Evolutionary conservation across 2,888 invertebrate species (phyloP).

Genomic region (Limnephilus marmoratus): DNA sequence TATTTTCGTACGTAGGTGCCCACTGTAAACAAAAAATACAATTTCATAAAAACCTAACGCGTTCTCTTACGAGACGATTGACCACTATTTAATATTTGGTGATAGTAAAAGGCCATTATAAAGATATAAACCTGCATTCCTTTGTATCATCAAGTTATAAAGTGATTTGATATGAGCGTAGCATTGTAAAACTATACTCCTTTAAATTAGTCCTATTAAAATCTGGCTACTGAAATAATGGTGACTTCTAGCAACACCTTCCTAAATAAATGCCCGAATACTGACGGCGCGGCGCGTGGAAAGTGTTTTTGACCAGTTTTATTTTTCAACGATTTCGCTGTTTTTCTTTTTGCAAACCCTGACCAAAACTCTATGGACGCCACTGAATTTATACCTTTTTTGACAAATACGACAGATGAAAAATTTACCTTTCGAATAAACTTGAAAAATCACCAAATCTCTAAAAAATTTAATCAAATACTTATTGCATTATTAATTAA

Average conservation of each 20-base stretch:
- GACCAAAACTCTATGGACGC: too few species aligned
- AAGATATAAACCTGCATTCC: slow-evolving; percentile 21
- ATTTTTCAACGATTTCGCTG: too few species aligned
- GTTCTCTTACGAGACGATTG: not conserved
- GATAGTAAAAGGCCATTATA: not conserved
- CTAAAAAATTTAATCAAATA: too few species aligned
- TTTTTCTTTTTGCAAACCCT: too few species aligned
- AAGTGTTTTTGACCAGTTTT: too few species aligned
- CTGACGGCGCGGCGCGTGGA: not conserved
- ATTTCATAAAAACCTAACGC: not conserved
- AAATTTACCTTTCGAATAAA: too few species aligned
- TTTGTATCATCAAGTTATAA: slow-evolving; percentile 37
- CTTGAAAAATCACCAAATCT: too few species aligned
- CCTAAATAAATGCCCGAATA: not conserved
- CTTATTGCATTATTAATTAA: too few species aligned
- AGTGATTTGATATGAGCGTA: not conserved
- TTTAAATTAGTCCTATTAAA: slow-evolving; percentile 39
- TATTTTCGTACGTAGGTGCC: too few species aligned
- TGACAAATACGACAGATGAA: too few species aligned
- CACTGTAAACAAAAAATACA: too few species aligned
- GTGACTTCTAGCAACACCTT: not conserved
- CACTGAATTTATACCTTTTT: too few species aligned
- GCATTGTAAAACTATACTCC: slow-evolving; percentile 15
- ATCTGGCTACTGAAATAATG: slow-evolving; percentile 2
- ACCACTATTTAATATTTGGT: not conserved